phyloP scores from a whole-genome alignment of 2,888 invertebrate species.

The Drosophila ezoana region DNA sequence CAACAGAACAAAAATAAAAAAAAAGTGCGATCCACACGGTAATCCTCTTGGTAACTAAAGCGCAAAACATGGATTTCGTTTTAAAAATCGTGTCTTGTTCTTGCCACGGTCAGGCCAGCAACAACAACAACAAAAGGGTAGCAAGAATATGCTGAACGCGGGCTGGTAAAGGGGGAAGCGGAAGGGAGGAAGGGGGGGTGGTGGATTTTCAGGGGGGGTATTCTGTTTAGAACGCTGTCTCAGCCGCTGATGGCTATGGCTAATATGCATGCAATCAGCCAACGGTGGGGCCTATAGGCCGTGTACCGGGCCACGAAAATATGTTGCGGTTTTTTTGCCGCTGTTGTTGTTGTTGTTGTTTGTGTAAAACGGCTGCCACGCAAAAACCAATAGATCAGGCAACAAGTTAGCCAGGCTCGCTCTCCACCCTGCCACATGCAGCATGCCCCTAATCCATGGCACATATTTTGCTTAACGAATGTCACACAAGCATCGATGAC shows the following conservation, averaged over 20 bases:
- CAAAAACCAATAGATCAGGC: slow-evolving; percentile 79
- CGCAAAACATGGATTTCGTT: slow-evolving; percentile 79
- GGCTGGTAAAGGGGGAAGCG: not conserved
- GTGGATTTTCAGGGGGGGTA: not conserved
- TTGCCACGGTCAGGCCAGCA: slow-evolving; percentile 58
- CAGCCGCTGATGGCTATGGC: slow-evolving; percentile 66
- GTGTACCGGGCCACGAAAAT: slow-evolving; percentile 68
- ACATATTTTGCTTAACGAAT: slow-evolving; percentile 78
- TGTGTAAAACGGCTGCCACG: slow-evolving; percentile 68
- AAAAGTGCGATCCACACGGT: slow-evolving; percentile 64
- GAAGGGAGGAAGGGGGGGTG: not conserved
- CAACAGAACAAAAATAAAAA: slow-evolving; percentile 12
- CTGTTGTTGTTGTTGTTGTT: slow-evolving; percentile 4
- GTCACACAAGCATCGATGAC: slow-evolving; percentile 58
- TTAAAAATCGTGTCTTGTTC: slow-evolving; percentile 80
- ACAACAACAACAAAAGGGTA: slow-evolving; percentile 69
- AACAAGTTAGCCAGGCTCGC: slow-evolving; percentile 28
- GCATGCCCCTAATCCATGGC: slow-evolving; percentile 49
- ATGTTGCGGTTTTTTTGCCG: slow-evolving; percentile 53
- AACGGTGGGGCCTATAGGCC: slow-evolving; percentile 34
- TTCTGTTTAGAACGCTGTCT: slow-evolving; percentile 60
- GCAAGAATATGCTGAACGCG: slow-evolving; percentile 53
- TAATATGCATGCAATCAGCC: slow-evolving; percentile 80
- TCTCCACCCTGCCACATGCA: not conserved
- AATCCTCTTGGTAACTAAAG: slow-evolving; percentile 56